These are phyloP conservation scores for Amphimallon solstitiale DNA, from an alignment of 2,888 invertebrate genomes.

Conservation along the genomic window DNA sequence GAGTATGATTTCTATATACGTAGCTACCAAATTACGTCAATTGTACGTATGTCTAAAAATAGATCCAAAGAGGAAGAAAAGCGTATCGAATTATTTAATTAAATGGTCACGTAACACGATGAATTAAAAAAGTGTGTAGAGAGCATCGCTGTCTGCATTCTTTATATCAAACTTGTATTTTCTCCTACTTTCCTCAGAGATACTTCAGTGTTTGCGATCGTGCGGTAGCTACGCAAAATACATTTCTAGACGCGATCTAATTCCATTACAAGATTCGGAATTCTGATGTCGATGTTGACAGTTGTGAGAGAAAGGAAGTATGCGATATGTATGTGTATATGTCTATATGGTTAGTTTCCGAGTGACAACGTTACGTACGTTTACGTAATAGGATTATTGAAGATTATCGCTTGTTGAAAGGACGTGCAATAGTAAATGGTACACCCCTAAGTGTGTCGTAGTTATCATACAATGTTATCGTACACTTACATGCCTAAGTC, in stretches of 20 bases:
- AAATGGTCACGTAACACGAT: conserved; percentile 13
- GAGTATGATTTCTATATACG: no score
- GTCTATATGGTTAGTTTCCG: conserved; percentile 24
- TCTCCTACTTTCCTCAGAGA: conserved; percentile 22
- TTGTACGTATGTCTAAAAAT: neutral
- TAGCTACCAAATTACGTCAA: neutral
- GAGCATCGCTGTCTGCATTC: neutral
- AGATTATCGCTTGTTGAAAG: conserved; percentile 13
- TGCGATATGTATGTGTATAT: neutral
- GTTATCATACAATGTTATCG: conserved; percentile 28
- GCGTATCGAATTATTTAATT: conserved; percentile 16
- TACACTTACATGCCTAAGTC: conserved; percentile 23
- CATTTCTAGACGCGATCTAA: conserved; percentile 20
- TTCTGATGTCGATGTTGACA: conserved; percentile 11
- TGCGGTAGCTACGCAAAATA: neutral
- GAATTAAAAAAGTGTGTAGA: conserved; percentile 6
- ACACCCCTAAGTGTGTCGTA: conserved; percentile 29
- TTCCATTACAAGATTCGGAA: conserved; percentile 22
- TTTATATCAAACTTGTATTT: conserved; percentile 6
- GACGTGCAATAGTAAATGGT: conserved; percentile 16
- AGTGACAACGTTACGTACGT: conserved; percentile 15
- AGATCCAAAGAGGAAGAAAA: neutral
- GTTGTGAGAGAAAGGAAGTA: conserved; percentile 28
- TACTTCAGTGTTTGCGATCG: neutral
- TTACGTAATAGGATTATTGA: conserved; percentile 12